Evolutionary conservation across 2,797 vertebrate genomes (phyloP), one percentile per base, ranked within the genome.

Genomic region (Pseudochaenichthys georgianus): DNA sequence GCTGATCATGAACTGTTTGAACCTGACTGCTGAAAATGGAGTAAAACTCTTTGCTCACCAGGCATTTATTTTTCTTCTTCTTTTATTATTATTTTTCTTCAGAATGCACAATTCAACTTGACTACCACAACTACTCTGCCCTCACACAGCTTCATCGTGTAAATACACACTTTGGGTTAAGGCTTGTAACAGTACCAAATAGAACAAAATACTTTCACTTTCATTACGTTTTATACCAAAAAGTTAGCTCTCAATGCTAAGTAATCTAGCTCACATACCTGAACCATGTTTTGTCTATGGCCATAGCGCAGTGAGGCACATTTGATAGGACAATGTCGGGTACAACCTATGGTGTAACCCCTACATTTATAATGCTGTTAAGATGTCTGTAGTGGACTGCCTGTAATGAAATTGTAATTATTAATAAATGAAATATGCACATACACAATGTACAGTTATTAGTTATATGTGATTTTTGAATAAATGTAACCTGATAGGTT

Each of bases 391-490:
- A 87, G 81, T 85, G 73, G 64, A 80, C 76, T 92, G 86, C 90
- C 90, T 94, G 90, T 91, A 92, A 89, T 91, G 85, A 89, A 91
- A 81, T 88, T 91, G 83, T 91, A 91, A 93, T 92, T 91, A 92
- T 86, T 89, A 94, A 87, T 93, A 93, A 93, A 92, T 48, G 13
- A 91, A 80, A 66, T 75, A 90, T 84, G 73, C 68, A 75, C 70
- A 71, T 71, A 89, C 80, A 82, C 64, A 78, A 77, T 95, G 91
- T 94, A 93, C 89, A 94, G 86, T 84, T 92, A 71, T 91, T 92
- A 92, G 87, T 83, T 88, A 64, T 84, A 91, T 88, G 86, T 94
- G 84, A 69, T 90, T 38, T 93, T 92, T 71, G 77, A 95, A 94
- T 91, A 94, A 94, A 95, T 90, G 82, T 88, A 93, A 91, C 88